These are phyloP conservation scores for Metopolophium dirhodum DNA, from an alignment of 1,140 invertebrate species.

Conservation along the genomic window DNA sequence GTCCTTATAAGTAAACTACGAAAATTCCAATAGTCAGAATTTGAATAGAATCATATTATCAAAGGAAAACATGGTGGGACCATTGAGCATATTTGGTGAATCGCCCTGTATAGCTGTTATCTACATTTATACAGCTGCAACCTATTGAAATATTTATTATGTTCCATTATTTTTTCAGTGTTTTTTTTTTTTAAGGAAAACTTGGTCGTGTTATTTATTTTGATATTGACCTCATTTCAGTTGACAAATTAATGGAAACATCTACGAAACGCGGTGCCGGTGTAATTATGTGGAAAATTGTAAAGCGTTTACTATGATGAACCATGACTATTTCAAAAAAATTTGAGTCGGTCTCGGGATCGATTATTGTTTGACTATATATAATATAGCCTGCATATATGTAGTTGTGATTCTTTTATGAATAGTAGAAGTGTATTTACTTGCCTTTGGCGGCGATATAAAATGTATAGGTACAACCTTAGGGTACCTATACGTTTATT, in stretches of 20 bases:
- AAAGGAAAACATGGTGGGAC: background rate
- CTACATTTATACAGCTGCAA: background rate
- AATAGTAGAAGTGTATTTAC: background rate
- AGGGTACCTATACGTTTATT: background rate
- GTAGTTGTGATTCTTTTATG: background rate
- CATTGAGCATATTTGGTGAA: background rate
- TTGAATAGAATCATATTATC: background rate
- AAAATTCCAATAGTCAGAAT: background rate
- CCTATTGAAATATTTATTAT: background rate
- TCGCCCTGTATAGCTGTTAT: background rate
- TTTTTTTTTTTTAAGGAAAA: background rate
- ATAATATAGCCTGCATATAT: background rate
- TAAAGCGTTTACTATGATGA: background rate
- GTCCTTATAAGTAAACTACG: background rate
- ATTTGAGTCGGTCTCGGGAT: background rate
- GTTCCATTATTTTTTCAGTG: background rate
- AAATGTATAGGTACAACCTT: background rate
- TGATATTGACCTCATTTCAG: conserved; percentile 2
- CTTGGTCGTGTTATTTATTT: conserved; percentile 6
- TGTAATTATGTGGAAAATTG: conserved; percentile 4
- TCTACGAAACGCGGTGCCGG: background rate
- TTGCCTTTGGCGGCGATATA: background rate
- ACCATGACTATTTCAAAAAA: conserved; percentile 6
- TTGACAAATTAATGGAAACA: background rate
- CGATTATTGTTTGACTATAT: background rate